These are phyloP conservation scores for Lepisosteus osseus DNA, from an alignment of 2,113 vertebrate species.

Conservation along the genomic window DNA sequence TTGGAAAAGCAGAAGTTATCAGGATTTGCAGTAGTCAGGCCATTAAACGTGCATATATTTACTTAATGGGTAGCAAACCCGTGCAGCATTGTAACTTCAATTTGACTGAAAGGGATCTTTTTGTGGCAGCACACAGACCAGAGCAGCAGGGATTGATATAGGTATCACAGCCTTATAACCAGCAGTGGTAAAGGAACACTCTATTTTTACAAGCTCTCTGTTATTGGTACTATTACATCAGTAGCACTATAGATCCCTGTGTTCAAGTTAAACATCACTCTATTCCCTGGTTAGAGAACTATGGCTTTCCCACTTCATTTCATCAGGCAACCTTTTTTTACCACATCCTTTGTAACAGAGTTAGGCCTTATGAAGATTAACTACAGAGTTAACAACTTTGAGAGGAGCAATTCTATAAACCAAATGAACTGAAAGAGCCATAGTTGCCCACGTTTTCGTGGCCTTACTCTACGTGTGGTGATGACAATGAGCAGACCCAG, in stretches of 20 bases:
- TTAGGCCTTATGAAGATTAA: constrained; percentile 23
- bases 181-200: constrained; percentile 54
- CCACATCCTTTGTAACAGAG: constrained; percentile 40
- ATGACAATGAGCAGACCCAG: constrained; percentile 21
- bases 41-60: constrained; percentile 13
- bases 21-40: constrained; percentile 9
- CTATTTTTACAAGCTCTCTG: constrained; percentile 25
- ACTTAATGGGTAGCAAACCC: constrained; percentile 13
- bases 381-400: too few species aligned
- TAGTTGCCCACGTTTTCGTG: background rate
- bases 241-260: constrained; percentile 35
- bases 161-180: constrained; percentile 25
- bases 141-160: background rate
- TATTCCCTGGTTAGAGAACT: constrained; percentile 28
- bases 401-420: background rate
- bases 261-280: constrained; percentile 28
- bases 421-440: constrained; percentile 3
- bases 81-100: constrained; percentile 9
- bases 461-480: constrained; percentile 20
- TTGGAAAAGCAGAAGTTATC: constrained; percentile 10
- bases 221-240: constrained; percentile 7
- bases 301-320: constrained; percentile 44
- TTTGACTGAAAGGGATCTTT: background rate
- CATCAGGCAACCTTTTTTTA: constrained; percentile 34
- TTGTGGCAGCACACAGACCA: background rate